A percentile compares a stretch with the other conserved stretches of the same genome.
phyloP scores from a whole-genome alignment of 2,113 vertebrate genomes.

The Hippoglossus stenolepis region DNA sequence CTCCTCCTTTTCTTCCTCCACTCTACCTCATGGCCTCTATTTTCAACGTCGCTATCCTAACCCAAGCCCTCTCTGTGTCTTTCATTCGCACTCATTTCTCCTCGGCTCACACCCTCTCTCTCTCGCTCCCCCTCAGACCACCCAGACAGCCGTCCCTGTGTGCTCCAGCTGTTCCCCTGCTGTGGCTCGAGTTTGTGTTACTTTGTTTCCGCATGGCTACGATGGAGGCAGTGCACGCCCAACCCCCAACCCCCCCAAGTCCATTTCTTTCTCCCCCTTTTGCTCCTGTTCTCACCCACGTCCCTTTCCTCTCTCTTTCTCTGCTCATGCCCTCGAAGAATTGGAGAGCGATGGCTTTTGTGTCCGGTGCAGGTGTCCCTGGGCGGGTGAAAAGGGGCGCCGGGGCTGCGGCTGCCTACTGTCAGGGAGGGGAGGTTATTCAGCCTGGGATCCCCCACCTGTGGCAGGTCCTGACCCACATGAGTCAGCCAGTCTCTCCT shows the following conservation, averaged over 20 bases:
- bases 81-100: slow-evolving; percentile 56
- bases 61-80: slow-evolving; percentile 46
- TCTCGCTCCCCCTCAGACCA: slow-evolving; percentile 72
- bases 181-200: slow-evolving; percentile 81
- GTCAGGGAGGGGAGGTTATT: slow-evolving; percentile 69
- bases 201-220: slow-evolving; percentile 83
- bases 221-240: slow-evolving; percentile 65
- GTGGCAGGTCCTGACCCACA: slow-evolving; percentile 78
- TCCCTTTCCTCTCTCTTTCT: slow-evolving; percentile 47
- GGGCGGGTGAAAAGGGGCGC: slow-evolving; percentile 71
- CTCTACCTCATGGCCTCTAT: slow-evolving; percentile 27
- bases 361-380: slow-evolving; percentile 83
- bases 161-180: slow-evolving; percentile 84
- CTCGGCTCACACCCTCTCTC: slow-evolving; percentile 51
- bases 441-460: slow-evolving; percentile 79
- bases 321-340: slow-evolving; percentile 59
- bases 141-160: slow-evolving; percentile 77
- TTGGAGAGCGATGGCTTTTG: slow-evolving; percentile 76
- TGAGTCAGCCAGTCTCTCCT: slow-evolving; percentile 75
- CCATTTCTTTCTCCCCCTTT: slow-evolving; percentile 52
- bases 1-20: neutral
- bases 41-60: slow-evolving; percentile 48
- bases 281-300: slow-evolving; percentile 44
- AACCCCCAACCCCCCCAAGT: slow-evolving; percentile 40
- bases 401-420: slow-evolving; percentile 53